Base-by-base conservation (phyloP, 30 jellyfish, hydroid and myxozoan species). In the Chrysaora quinquecirrha region DNA sequence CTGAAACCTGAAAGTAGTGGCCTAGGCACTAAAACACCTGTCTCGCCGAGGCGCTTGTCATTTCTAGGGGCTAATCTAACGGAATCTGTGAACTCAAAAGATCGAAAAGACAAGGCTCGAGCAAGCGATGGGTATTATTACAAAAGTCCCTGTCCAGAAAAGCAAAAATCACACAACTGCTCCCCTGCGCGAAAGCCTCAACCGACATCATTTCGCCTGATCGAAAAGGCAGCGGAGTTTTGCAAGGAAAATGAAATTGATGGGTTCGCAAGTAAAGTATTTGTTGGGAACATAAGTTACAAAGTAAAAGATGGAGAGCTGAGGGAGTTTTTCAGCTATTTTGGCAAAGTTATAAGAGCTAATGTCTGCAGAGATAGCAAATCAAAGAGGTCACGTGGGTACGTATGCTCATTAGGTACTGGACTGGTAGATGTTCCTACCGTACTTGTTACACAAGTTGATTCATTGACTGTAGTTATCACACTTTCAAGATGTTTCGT, bases 361-460 rank as follows among this genome's bases (percentile, higher is more conserved):
- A 61, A 58, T 48, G 61, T 91, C 61, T 85, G 88, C 67, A 91
- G 81, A 61, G 98, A 91, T 76, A 85, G 61, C 65, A 85, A 52
- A 33, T 78, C 96, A 18, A 91, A 73, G 74, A 91, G 85, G 61
- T 91, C 96, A 43, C 82, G 93, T 38, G 98, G 98, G 98, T 85
- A 84, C 21, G 87, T 74, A n/a, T n/a, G 21, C 29, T 61, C 30
- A 29, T 61, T 0, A n/a, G n/a, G n/a, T n/a, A n/a, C n/a, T n/a
- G n/a, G n/a, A n/a, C n/a, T n/a, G n/a, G n/a, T n/a, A n/a, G n/a
- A n/a, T n/a, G n/a, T n/a, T n/a, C n/a, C n/a, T n/a, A n/a, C n/a
- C n/a, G n/a, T n/a, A 2, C 30, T 33, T 12, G 6, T 11, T 3
- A 3, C 16, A 27, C 75, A n/a, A n/a, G n/a, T n/a, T n/a, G n/a